Evolutionary conservation across 2,113 vertebrate genomes (phyloP), one percentile per base, ranked within the genome.

Genomic region (Sprattus sprattus): DNA sequence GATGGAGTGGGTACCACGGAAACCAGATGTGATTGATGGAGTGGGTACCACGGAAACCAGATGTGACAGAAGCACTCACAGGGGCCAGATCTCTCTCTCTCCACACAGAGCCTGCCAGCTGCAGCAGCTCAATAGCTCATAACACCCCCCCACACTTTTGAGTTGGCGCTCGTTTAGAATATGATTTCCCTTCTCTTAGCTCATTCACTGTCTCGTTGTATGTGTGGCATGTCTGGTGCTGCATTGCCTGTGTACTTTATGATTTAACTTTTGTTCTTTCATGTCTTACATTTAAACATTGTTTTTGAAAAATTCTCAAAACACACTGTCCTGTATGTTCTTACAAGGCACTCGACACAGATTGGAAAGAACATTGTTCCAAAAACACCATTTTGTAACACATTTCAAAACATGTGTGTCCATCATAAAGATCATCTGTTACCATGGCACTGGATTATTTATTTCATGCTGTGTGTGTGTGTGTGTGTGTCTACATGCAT

Each of bases 231-330:
- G 50, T 83, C 45, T 32, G 6, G 83, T 82, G 54, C 7, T 82
- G 87, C 82, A 81, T 54, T 25, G 28, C 11, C 16, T 71, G 44
- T 25, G 54, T 80, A 47, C 81, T 28, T 50, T 86, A 13, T 88
- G 57, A 45, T 45, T 83, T 88, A 80, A 86, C 81, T 87, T 85
- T 50, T 39, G 39, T 39, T 85, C 39, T 87, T 86, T 46, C 86
- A 2, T 78, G 89, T 91, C 90, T 39, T 86, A 52, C 32, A 45
- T 88, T 87, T 87, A 87, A 91, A 92, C 86, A 81, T 83, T 45
- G 20, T 85, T 90, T 89, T 88, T n/a, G n/a, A n/a, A 16, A 81
- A 60, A 75, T 50, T 71, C 45, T 85, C 39, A 9, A 32, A 28
- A 4, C n/a, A 32, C 9, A 39, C 22, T 11, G 4, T 9, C 64